These are phyloP conservation scores for Spodoptera frugiperda DNA, from an alignment of 1,140 invertebrate species.

Conservation along the genomic window DNA sequence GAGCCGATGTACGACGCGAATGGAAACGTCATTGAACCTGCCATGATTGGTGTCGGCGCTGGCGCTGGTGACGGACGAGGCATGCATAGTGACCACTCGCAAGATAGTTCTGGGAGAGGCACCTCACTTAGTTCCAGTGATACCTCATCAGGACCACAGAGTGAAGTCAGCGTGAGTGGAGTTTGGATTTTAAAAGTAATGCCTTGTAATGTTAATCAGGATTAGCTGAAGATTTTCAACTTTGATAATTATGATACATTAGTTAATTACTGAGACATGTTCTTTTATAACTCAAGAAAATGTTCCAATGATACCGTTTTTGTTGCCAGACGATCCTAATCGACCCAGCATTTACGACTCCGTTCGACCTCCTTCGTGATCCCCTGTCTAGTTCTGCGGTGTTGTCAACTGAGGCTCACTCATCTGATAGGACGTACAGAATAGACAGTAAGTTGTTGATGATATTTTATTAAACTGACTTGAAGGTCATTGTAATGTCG, in stretches of 20 bases:
- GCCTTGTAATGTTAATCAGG: too few species aligned
- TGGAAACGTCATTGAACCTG: constrained; percentile 62
- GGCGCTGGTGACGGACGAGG: constrained; percentile 78
- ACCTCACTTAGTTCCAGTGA: constrained; percentile 72
- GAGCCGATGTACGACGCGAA: constrained; percentile 68
- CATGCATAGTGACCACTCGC: constrained; percentile 77
- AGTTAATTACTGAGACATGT: too few species aligned
- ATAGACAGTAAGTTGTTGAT: neutral
- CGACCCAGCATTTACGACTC: constrained; percentile 61
- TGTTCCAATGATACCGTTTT: neutral
- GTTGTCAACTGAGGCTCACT: neutral
- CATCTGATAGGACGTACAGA: neutral
- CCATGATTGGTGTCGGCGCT: constrained; percentile 56
- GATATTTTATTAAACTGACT: neutral
- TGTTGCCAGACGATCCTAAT: constrained; percentile 64
- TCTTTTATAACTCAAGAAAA: too few species aligned
- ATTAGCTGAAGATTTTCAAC: too few species aligned
- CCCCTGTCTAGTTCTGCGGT: constrained; percentile 42
- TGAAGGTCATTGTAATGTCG: neutral
- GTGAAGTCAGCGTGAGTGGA: constrained; percentile 58
- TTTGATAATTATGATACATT: too few species aligned
- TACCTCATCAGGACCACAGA: constrained; percentile 67
- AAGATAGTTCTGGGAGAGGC: constrained; percentile 75
- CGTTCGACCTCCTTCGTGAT: constrained; percentile 54
- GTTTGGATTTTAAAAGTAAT: neutral